A percentile compares a stretch with the other conserved stretches of the same genome.
Conservation (phyloP, 2,797 vertebrate species). For the Artibeus jamaicensis region DNA sequence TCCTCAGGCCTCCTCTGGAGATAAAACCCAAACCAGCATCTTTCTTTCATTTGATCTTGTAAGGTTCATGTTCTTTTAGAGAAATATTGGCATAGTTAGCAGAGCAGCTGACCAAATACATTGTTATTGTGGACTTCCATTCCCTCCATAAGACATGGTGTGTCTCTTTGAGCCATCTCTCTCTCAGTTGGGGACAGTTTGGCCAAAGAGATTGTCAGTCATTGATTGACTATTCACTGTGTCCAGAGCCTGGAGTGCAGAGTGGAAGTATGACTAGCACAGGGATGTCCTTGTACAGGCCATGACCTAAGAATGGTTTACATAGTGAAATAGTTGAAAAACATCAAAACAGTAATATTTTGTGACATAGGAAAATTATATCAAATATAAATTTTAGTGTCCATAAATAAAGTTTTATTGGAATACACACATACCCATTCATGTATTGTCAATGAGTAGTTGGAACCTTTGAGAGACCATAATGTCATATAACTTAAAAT, state of each 20-base stretch:
- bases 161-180: neutral
- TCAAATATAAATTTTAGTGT: neutral
- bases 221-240: accelerated
- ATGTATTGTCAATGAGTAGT: neutral
- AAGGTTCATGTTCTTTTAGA: neutral
- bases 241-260: neutral
- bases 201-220: neutral
- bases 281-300: neutral
- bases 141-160: neutral
- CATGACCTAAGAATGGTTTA: neutral
- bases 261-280: neutral
- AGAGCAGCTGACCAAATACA: neutral
- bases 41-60: neutral
- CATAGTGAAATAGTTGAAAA: neutral
- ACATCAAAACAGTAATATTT: neutral
- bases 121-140: neutral
- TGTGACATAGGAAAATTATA: neutral
- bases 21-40: neutral
- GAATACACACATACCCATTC: neutral
- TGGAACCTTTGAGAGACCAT: neutral
- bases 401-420: neutral
- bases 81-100: neutral
- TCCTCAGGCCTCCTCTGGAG: neutral
- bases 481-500: neutral
- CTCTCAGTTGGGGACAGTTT: neutral